phyloP scores from a whole-genome alignment of 2,113 vertebrate species.

The Cyanoramphus novaezelandiae region DNA sequence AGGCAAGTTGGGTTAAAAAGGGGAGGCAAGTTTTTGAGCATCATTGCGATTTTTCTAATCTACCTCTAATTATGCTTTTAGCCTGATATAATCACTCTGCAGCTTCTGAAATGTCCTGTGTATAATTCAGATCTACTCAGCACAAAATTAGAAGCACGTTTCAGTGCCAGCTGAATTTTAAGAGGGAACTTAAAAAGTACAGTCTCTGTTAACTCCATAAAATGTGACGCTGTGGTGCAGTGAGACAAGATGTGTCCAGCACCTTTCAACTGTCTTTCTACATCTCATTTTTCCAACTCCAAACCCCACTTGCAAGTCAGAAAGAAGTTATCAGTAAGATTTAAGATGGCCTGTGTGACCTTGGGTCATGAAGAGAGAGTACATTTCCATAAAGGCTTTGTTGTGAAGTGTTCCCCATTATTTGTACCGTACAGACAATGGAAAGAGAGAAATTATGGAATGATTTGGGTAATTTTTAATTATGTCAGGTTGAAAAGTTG shows the following conservation, averaged over 20 bases:
- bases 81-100: neutral
- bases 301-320: neutral
- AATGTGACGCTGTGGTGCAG: neutral
- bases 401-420: neutral
- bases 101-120: neutral
- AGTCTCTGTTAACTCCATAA: neutral
- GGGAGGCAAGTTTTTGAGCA: neutral
- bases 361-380: neutral
- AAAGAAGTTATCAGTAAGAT: neutral
- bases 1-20: neutral
- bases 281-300: neutral
- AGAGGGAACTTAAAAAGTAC: neutral
- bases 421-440: neutral
- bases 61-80: neutral
- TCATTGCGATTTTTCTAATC: neutral
- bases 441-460: neutral
- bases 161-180: neutral
- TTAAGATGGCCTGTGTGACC: neutral
- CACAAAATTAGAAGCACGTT: neutral
- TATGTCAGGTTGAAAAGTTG: neutral
- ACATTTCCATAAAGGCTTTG: neutral
- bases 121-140: neutral
- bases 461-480: neutral
- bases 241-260: neutral
- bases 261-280: neutral